Percentiles rank a stretch among this genome's conserved stretches.
Evolutionary conservation across 2,797 vertebrate genomes (phyloP).

Genomic region (Toxotes lorentzi): DNA sequence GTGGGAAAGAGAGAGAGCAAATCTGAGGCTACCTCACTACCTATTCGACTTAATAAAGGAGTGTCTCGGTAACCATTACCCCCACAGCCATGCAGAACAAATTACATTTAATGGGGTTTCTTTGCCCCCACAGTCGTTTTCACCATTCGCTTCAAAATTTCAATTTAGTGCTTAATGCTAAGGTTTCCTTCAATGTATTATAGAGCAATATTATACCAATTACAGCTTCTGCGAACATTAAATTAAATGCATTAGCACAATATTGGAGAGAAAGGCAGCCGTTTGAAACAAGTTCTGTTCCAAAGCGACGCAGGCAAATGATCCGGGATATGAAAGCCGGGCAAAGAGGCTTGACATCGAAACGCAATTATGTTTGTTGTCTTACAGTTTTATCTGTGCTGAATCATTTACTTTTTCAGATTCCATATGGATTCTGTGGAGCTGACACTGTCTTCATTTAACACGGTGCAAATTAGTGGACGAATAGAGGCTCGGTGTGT

Average conservation of each 20-base stretch:
- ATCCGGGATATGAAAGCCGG: conserved; percentile 68
- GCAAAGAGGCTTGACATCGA: conserved; percentile 62
- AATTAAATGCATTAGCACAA: conserved; percentile 92
- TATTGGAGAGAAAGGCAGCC: conserved; percentile 88
- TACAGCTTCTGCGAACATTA: conserved; percentile 89
- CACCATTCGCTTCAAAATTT: conserved; percentile 94
- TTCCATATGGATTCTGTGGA: conserved; percentile 65
- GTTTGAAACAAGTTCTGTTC: conserved; percentile 83
- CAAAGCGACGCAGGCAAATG: conserved; percentile 71
- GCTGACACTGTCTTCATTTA: conserved; percentile 59
- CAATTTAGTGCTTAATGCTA: conserved; percentile 94
- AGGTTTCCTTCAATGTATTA: conserved; percentile 91
- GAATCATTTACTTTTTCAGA: conserved; percentile 63
- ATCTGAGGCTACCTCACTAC: conserved; percentile 90
- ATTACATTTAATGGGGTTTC: conserved; percentile 98
- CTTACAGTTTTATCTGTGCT: conserved; percentile 61
- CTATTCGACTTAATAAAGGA: conserved; percentile 94
- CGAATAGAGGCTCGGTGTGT: neutral
- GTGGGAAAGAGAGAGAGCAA: conserved; percentile 70
- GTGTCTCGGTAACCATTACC: conserved; percentile 90
- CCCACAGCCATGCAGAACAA: conserved; percentile 96
- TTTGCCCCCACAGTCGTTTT: conserved; percentile 92
- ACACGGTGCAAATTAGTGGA: conserved; percentile 54
- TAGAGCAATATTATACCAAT: conserved; percentile 93
- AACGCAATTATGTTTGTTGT: conserved; percentile 75